Conservation (phyloP, 2,888 invertebrate genomes). For the Noctua janthe region DNA sequence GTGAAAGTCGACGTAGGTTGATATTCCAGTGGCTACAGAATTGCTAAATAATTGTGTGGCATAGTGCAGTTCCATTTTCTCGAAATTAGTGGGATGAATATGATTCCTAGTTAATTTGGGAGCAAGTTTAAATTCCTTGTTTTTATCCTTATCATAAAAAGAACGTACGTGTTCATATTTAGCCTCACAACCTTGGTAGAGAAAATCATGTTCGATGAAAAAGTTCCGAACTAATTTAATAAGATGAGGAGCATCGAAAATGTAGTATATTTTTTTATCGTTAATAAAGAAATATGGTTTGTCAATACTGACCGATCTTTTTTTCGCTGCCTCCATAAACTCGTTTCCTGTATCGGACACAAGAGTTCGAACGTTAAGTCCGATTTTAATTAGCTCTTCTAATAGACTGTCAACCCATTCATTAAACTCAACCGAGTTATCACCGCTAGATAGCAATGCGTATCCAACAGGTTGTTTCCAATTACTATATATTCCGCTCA, state of each 20-base stretch:
- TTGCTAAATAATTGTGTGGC: slow-evolving; percentile 69
- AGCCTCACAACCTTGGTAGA: slow-evolving; percentile 62
- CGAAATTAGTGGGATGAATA: slow-evolving; percentile 64
- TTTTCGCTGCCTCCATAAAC: slow-evolving; percentile 54
- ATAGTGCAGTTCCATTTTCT: slow-evolving; percentile 65
- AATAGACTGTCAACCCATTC: slow-evolving; percentile 68
- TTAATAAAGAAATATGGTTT: slow-evolving; percentile 65
- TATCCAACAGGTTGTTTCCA: slow-evolving; percentile 65
- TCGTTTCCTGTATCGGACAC: slow-evolving; percentile 62
- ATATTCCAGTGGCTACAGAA: slow-evolving; percentile 68
- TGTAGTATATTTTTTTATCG: slow-evolving; percentile 67
- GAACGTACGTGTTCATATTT: slow-evolving; percentile 66
- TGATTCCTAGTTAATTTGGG: slow-evolving; percentile 69
- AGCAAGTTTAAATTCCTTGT: slow-evolving; percentile 57
- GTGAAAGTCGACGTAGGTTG: slow-evolving; percentile 37
- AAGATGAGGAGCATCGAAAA: slow-evolving; percentile 70
- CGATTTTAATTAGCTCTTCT: slow-evolving; percentile 60
- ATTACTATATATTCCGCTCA: slow-evolving; percentile 64
- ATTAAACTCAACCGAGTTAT: slow-evolving; percentile 39
- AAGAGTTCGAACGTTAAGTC: slow-evolving; percentile 61
- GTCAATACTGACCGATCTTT: slow-evolving; percentile 57
- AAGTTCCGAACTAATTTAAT: slow-evolving; percentile 66
- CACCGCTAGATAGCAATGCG: slow-evolving; percentile 58
- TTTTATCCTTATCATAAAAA: slow-evolving; percentile 65
- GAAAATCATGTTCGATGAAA: slow-evolving; percentile 66